These are phyloP conservation scores for Camponotus floridanus DNA, from an alignment of 1,140 invertebrate species.

Conservation along the genomic window DNA sequence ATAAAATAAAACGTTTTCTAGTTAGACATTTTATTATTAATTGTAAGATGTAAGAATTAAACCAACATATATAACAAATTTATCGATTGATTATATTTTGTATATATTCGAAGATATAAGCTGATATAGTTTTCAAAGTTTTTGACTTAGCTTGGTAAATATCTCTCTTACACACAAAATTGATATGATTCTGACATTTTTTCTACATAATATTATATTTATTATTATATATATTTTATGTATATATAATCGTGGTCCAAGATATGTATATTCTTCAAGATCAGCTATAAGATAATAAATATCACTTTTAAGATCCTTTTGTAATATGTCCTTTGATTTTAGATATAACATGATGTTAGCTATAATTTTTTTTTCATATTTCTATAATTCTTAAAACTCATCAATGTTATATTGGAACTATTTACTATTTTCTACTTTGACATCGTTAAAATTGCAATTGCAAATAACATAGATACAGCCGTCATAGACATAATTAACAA, in stretches of 20 bases:
- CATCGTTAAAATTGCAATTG: conserved; percentile 30
- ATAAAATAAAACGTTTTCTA: conserved; percentile 23
- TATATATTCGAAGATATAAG: conserved; percentile 11
- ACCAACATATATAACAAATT: neutral
- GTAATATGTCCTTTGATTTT: neutral
- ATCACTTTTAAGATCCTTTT: neutral
- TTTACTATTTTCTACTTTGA: conserved; percentile 15
- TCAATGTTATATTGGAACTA: neutral
- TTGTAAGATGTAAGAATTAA: conserved; percentile 45
- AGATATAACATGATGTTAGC: conserved; percentile 4
- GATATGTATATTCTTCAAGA: conserved; percentile 21
- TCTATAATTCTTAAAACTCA: neutral
- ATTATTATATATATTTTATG: neutral
- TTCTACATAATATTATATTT: conserved; percentile 2
- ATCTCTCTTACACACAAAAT: neutral
- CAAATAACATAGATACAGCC: conserved; percentile 27
- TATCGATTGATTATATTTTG: conserved; percentile 43
- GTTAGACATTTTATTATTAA: conserved; percentile 48
- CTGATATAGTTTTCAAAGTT: neutral
- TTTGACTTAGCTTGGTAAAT: conserved; percentile 14
- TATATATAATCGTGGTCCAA: conserved; percentile 33
- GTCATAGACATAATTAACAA: conserved; percentile 24
- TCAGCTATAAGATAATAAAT: conserved; percentile 39
- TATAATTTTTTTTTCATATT: conserved; percentile 8
- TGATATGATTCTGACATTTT: neutral